Conservation (phyloP, 2,113 vertebrate species). For the Pseudopodoces humilis region DNA sequence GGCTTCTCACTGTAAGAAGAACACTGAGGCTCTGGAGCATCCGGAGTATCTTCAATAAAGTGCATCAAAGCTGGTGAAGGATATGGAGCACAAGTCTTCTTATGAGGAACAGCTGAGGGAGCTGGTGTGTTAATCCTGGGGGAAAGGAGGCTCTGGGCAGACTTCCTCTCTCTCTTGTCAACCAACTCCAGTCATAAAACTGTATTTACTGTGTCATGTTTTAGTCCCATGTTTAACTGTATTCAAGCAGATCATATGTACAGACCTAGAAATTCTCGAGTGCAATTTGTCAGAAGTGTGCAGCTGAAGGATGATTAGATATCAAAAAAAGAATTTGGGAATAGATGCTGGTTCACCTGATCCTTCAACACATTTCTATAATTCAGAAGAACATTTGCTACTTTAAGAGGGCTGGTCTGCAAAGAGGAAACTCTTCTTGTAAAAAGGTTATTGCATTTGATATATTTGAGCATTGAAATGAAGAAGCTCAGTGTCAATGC, state of each 20-base stretch:
- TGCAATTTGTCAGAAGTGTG: not conserved
- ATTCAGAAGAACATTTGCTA: not conserved
- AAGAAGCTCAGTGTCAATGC: not conserved
- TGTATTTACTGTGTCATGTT: not conserved
- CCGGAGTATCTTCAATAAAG: not conserved
- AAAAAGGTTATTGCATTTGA: not conserved
- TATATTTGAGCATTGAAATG: not conserved
- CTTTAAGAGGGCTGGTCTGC: not conserved
- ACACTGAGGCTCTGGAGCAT: not conserved
- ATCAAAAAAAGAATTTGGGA: not conserved
- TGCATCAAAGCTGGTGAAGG: not conserved
- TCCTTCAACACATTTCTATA: not conserved
- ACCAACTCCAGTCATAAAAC: not conserved
- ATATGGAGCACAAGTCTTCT: not conserved
- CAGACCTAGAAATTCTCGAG: not conserved
- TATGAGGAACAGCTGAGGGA: not conserved
- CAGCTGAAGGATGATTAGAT: not conserved
- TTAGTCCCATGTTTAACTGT: not conserved
- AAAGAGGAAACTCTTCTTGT: not conserved
- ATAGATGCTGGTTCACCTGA: not conserved
- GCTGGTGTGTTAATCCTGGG: not conserved
- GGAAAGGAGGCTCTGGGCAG: not conserved
- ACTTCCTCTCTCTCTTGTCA: not conserved
- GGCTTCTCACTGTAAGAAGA: not conserved
- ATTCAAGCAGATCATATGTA: not conserved